Percentiles rank a stretch among this genome's conserved stretches.
phyloP scores from a whole-genome alignment of 2,797 vertebrate species.

The Parauchenoglanis ngamensis region DNA sequence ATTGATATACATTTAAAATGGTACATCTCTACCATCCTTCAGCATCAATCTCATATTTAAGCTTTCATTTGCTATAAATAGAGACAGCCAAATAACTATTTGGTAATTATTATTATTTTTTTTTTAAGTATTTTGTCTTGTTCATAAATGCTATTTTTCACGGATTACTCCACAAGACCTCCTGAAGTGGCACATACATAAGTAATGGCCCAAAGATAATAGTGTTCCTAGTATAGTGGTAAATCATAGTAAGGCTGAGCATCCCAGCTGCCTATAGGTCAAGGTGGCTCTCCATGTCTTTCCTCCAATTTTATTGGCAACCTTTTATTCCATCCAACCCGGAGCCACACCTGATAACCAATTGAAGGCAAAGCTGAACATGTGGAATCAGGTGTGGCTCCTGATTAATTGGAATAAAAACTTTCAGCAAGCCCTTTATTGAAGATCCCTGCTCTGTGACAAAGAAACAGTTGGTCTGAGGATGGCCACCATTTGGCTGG shows the following conservation, averaged over 20 bases:
- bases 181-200: neutral
- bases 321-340: neutral
- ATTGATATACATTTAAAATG: neutral
- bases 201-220: neutral
- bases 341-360: neutral
- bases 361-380: neutral
- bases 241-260: neutral
- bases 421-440: neutral
- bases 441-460: neutral
- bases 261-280: neutral
- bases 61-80: neutral
- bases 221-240: neutral
- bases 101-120: neutral
- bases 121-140: neutral
- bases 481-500: neutral
- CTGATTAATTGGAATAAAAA: neutral
- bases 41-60: neutral
- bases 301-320: neutral
- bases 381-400: neutral
- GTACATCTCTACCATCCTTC: neutral
- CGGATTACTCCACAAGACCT: neutral
- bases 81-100: neutral
- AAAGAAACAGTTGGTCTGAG: neutral
- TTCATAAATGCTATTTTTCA: neutral
- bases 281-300: neutral